phyloP scores from a whole-genome alignment of 2,113 vertebrate species.

The Gallinago paraguaiae region DNA sequence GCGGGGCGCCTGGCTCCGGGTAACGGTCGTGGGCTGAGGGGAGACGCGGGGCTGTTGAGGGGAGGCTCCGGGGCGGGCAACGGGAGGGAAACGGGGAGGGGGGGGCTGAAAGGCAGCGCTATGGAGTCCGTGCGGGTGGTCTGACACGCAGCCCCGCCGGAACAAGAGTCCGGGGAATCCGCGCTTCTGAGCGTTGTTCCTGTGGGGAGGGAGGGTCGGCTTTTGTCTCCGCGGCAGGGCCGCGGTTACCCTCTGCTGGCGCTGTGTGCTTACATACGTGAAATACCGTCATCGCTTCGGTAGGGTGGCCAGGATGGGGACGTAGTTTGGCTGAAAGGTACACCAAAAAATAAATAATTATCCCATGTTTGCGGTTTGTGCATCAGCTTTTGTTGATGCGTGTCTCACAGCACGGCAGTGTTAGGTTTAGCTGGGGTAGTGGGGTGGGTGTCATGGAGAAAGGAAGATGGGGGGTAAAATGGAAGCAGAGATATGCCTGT shows the following conservation, averaged over 20 bases:
- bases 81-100: neutral
- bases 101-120: accelerated
- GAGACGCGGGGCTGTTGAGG: neutral
- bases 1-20: neutral
- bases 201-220: neutral
- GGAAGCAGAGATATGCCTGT: accelerated
- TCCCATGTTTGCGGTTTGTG: no score
- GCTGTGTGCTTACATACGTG: accelerated
- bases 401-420: accelerated
- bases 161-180: accelerated
- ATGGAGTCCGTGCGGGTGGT: neutral
- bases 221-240: neutral
- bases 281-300: accelerated
- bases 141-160: accelerated
- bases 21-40: neutral
- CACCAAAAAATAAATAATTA: no score
- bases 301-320: neutral
- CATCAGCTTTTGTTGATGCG: neutral
- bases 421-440: neutral
- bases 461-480: neutral
- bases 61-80: accelerated
- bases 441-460: neutral
- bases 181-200: accelerated
- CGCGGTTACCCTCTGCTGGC: accelerated
- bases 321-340: no score